Evolutionary conservation across 2,888 invertebrate genomes (phyloP).

Genomic region (Cistogaster globosa): DNA sequence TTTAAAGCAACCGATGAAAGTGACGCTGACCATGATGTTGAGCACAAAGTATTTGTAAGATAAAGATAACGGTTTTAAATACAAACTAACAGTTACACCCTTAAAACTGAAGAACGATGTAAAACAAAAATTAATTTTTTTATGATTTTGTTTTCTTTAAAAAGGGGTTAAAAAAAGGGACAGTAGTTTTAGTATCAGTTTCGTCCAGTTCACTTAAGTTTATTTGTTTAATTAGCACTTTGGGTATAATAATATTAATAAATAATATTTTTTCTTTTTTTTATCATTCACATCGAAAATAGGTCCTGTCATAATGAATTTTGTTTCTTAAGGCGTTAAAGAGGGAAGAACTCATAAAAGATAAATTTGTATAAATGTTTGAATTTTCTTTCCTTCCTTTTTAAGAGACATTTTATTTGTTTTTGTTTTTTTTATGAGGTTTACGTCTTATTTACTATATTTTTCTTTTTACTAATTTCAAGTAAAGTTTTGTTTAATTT

Average conservation of each 20-base stretch:
- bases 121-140: conserved; percentile 78
- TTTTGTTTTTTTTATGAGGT: conserved; percentile 49
- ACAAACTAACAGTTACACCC: conserved; percentile 75
- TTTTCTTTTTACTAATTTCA: not conserved
- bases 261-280: conserved; percentile 15
- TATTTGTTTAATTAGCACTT: conserved; percentile 71
- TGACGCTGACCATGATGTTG: conserved; percentile 45
- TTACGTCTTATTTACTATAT: conserved; percentile 61
- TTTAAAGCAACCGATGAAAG: not conserved
- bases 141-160: conserved; percentile 44
- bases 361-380: conserved; percentile 28
- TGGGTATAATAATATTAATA: not conserved
- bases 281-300: conserved; percentile 4
- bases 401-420: conserved; percentile 13
- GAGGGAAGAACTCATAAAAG: conserved; percentile 19
- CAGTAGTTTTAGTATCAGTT: conserved; percentile 8
- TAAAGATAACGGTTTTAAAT: conserved; percentile 56
- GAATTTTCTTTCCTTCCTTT: conserved; percentile 17
- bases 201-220: conserved; percentile 43
- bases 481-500: conserved; percentile 1
- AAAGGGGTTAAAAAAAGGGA: conserved; percentile 16
- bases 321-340: conserved; percentile 1
- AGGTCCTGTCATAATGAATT: not conserved
- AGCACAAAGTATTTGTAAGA: conserved; percentile 12
- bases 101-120: conserved; percentile 67